phyloP scores from a whole-genome alignment of 1,140 invertebrate genomes.

The Laupala kohalensis region DNA sequence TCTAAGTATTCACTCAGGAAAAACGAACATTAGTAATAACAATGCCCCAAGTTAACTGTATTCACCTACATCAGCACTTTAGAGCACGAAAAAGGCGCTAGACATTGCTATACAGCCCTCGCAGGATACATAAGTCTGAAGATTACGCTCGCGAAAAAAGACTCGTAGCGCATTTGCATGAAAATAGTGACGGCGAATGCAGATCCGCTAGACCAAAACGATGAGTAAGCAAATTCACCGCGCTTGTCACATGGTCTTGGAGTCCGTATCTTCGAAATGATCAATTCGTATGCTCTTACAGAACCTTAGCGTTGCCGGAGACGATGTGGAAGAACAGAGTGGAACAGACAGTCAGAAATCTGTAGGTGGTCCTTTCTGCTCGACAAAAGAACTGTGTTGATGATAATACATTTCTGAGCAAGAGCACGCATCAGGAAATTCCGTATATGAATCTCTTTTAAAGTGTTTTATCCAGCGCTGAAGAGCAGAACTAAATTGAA shows the following conservation, averaged over 20 bases:
- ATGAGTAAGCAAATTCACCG: background rate
- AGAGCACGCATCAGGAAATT: no score
- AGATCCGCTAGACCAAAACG: background rate
- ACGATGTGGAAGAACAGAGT: background rate
- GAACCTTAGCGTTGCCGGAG: background rate
- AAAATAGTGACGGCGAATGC: background rate
- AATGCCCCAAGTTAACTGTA: background rate
- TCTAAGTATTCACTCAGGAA: no score
- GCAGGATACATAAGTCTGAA: background rate
- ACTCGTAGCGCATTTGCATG: background rate
- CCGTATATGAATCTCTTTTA: background rate
- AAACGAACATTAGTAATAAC: no score
- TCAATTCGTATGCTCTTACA: background rate
- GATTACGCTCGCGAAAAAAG: background rate
- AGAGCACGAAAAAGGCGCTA: background rate
- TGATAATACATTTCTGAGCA: background rate
- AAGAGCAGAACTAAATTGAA: no score
- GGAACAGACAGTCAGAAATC: background rate
- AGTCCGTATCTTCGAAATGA: background rate
- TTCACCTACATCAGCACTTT: background rate
- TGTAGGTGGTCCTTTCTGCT: no score
- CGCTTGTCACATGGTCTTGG: background rate
- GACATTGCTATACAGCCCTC: background rate
- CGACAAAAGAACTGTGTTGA: background rate
- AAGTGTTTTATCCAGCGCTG: background rate